Base-by-base conservation (phyloP, 1,140 invertebrate species). In the Sinonovacula constricta region DNA sequence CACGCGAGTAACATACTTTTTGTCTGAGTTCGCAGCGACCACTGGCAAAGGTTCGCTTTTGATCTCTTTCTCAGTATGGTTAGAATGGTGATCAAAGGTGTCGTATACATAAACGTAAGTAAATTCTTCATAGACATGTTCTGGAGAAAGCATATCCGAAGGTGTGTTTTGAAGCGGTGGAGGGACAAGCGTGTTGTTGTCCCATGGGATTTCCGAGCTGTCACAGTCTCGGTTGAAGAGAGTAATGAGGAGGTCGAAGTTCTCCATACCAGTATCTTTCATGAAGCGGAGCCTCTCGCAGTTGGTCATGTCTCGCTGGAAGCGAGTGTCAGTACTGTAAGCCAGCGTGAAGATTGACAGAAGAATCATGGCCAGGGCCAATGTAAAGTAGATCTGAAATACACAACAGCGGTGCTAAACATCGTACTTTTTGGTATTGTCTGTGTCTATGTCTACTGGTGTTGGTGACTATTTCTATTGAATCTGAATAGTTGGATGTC, bases 281-380 rank as follows among this genome's bases (percentile, higher is more conserved):
- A 76, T 76, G 34, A 65, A 76, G 14, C 57, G 49, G 5, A 76
- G 72, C 33, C 72, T 59, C 72, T 76, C 72, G 54, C 72, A 76
- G 51, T 76, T 76, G 12, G 72, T 76, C 62, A 76, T 76, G 30
- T 15, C 26, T 22, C 72, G 28, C 10, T 76, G 71, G 39, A 74
- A 74, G 28, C 59, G 24, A 24, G 71, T 59, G 39, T 74, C 71
- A 2, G 70, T 63, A 18, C 70, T 74, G 34, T 60, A 74, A 1
- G 57, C 70, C 39, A 74, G 28, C 3, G 45, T 63, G 49, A 74
- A 74, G 5, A 74, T 74, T 2, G 70, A 74, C 36, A 74, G 18
- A 14, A 74, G 33, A 3, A 74, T 30, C 70, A 74, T 74, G 36
- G 53, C 3, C 5, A 74, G 39, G 0, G 70, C 39, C 24, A 63